Base-by-base conservation (phyloP, 2,113 vertebrate species). In the Lophura nycthemera region DNA sequence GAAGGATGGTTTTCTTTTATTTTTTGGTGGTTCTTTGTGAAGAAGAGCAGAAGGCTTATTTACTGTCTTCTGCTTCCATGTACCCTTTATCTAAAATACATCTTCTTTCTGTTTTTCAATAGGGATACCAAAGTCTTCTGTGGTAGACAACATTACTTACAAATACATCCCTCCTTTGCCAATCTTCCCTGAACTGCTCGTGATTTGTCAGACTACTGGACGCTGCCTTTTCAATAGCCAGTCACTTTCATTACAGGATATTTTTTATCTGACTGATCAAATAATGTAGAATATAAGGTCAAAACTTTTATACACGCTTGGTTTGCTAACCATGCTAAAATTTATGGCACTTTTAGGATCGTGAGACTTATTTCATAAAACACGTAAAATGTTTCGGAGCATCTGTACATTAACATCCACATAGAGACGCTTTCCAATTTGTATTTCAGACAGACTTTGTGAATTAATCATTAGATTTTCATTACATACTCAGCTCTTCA, bases 401-500 rank as follows among this genome's bases (percentile, higher is more conserved):
- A 83, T 45, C 50, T 70, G 48, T 42, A 63, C 74, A 24, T 73
- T 73, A 84, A 59, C 43, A 85, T 42, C 42, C 38, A 79, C 38
- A 54, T 16, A 61, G 45, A 1, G 2, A 21, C 45, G 87, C 29
- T 61, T 42, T 76, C 13, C 21, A 69, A 36, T 76, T 83, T 84
- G 54, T 79, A 43, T 73, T 92, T 92, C 82, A 89, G 78, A 83
- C 10, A 80, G 71, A 76, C 77, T 78, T 88, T 56, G 60, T 86
- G 81, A 89, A 87, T 87, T 79, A 79, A 73, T 76, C 25, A 87
- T 75, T 80, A 38, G n/a, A 11, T 92, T 96, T 87, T 93, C 87
- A 76, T 76, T 74, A 64, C 3, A 36, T 63, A 32, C 87, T 90
- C 48, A 83, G 89, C 59, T 87, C 45, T 89, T 77, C 48, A 83